Percentiles rank a stretch among this genome's conserved stretches.
Conservation (phyloP, 2,113 vertebrate species). For the Micronycteris hirsuta region DNA sequence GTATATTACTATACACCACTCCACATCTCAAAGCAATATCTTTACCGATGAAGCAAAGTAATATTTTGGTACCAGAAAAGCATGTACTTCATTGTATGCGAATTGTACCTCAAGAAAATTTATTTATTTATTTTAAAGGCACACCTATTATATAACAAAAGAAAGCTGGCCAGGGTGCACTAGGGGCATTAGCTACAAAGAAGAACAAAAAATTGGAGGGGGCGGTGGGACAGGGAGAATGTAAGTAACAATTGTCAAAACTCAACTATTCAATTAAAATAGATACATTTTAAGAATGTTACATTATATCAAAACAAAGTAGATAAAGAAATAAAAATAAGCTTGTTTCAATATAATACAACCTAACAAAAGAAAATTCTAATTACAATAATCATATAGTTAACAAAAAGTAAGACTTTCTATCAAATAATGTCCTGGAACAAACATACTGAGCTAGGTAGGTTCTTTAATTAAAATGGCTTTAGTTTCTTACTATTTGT, state of each 20-base stretch:
- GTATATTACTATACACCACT: not conserved
- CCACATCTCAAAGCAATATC: not conserved
- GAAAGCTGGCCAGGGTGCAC: not conserved
- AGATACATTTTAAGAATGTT: not conserved
- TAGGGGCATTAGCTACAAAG: not conserved
- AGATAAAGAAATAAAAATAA: not conserved
- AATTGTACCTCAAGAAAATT: not conserved
- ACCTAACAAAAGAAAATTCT: not conserved
- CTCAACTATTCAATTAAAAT: not conserved
- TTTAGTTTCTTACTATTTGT: not conserved
- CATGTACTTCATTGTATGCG: not conserved
- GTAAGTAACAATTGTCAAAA: not conserved
- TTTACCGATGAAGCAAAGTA: not conserved
- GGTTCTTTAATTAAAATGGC: not conserved
- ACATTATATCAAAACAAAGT: not conserved
- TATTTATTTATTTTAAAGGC: not conserved
- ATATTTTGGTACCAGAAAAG: not conserved
- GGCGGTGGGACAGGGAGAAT: not conserved
- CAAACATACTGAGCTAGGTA: not conserved
- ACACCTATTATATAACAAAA: not conserved
- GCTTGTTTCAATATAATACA: not conserved
- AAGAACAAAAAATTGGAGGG: not conserved
- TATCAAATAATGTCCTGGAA: not conserved
- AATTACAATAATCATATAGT: not conserved
- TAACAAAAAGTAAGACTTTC: not conserved